Percentiles rank a stretch among this genome's conserved stretches.
Evolutionary conservation across 2,888 invertebrate genomes (phyloP).

Genomic region (Spicauda simplicius): DNA sequence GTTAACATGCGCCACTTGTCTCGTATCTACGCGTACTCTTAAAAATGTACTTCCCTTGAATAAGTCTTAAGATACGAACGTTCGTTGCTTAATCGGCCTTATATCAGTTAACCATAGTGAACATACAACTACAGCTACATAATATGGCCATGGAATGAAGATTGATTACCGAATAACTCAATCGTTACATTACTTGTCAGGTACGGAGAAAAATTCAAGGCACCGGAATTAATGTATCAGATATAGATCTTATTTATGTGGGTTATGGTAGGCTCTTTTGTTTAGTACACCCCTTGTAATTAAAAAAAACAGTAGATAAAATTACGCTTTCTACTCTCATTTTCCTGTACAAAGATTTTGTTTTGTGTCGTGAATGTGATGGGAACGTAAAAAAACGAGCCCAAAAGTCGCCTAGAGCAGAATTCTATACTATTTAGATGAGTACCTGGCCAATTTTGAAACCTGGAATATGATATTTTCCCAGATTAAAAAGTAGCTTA

Average conservation of each 20-base stretch:
- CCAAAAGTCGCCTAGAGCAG: too few relatives aligned
- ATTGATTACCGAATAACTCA: background rate
- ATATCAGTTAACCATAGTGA: background rate
- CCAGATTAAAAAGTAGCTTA: too few relatives aligned
- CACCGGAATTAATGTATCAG: background rate
- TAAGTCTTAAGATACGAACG: constrained; percentile 3
- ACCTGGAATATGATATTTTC: too few relatives aligned
- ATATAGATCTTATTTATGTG: background rate
- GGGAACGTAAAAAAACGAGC: too few relatives aligned
- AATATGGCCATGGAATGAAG: background rate
- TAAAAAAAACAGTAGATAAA: too few relatives aligned
- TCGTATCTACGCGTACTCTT: constrained; percentile 1
- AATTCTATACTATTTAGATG: too few relatives aligned
- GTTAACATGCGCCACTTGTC: constrained; percentile 21
- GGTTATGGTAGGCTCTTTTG: too few relatives aligned
- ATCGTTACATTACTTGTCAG: background rate
- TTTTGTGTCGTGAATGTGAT: too few relatives aligned
- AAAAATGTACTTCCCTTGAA: constrained; percentile 17
- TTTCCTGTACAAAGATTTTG: too few relatives aligned
- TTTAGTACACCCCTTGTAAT: too few relatives aligned
- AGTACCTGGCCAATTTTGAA: too few relatives aligned
- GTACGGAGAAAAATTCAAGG: background rate
- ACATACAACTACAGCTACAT: background rate
- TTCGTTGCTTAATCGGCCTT: background rate
- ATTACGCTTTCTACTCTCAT: too few relatives aligned